Evolutionary conservation across 1,140 invertebrate genomes (phyloP), one percentile per base, ranked within the genome.

Genomic region (Eubasilissa regina): DNA sequence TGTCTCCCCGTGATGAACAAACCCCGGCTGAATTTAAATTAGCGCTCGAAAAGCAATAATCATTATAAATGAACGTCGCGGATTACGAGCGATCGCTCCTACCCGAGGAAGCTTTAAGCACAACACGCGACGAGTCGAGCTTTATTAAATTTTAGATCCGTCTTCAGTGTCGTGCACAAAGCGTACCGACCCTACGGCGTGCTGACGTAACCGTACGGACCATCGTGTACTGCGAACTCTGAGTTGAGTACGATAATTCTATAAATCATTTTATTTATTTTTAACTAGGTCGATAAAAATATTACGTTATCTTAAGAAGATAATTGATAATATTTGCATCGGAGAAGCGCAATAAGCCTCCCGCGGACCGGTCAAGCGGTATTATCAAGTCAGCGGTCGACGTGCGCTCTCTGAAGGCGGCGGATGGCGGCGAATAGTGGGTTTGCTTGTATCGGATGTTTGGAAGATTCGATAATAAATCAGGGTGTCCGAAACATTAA

Each of bases 51-150:
- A 80, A 68, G 80, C 78, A 82, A 82, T 82, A 82, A 82, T 82
- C 80, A 75, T 82, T 82, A 82, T 82, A 82, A 82, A 82, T 77
- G 80, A 82, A 76, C 77, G 80, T 55, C 80, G 74, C 80, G 80
- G 80, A 82, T 82, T 82, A 82, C 80, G 55, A 64, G 19, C 51
- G 43, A 77, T 77, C 66, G 25, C 53, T 77, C 21, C 48, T 64
- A 21, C 73, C 55, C 77, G 44, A 51, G 48, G 53, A 35, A 64
- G 60, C 62, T 70, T 77, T 77, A 68, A 66, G 47, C 76, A 43
- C 45, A 55, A 77, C 75, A 60, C 75, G 75, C 75, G 75, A 78
- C 77, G 77, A 78, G 19, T 70, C 76, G 51, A 78, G 62, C 77
- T 66, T 70, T 78, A 78, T 78, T 78, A 78, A 78, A 78, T 78